Evolutionary conservation across 1,140 invertebrate species (phyloP), one percentile per base, ranked within the genome.

Genomic region (Pseudomyrmex sp.): DNA sequence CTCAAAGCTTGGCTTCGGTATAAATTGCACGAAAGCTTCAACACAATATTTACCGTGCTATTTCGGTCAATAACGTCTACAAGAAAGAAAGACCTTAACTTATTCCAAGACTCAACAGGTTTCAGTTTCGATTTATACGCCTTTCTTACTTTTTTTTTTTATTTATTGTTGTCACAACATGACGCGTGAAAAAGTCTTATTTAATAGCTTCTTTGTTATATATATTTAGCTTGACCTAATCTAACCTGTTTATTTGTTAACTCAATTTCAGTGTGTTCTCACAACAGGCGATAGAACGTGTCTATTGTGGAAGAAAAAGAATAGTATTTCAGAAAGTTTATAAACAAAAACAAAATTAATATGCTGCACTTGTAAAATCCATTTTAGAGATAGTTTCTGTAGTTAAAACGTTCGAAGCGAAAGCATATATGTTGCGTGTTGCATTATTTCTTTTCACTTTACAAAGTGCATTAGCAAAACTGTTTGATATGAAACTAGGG

Each of bases 71-170:
- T 69, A 56, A 35, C 23, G n/a, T 48, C 66, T 61, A 20, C 44
- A 48, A 56, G 18, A 18, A 72, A 72, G 44, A 80, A 80, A 80
- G 18, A 50, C n/a, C 15, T 69, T 62, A 61, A 80, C 44, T 72
- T 80, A 72, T 59, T 35, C 23, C 9, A 9, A 65, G 13, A 12
- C 46, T 84, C 83, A 84, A 84, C 83, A 84, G 76, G 83, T 84
- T 56, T 61, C 48, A 61, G 54, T 69, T 59, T 63, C 50, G 54
- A 72, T 44, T 73, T 73, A 72, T 48, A 70, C 12, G 44, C 35
- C 26, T 48, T 54, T 8, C 54, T 12, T 44, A 0, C 18, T 68
- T 56, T 48, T 70, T 50, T 52, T 20, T 13, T n/a, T 26, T 23
- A 62, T 46, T 75, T 63, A 18, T 18, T 18, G 18, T 65, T 82